These are phyloP conservation scores for Boleophthalmus pectinirostris DNA, from an alignment of 2,113 vertebrate species.

Conservation along the genomic window DNA sequence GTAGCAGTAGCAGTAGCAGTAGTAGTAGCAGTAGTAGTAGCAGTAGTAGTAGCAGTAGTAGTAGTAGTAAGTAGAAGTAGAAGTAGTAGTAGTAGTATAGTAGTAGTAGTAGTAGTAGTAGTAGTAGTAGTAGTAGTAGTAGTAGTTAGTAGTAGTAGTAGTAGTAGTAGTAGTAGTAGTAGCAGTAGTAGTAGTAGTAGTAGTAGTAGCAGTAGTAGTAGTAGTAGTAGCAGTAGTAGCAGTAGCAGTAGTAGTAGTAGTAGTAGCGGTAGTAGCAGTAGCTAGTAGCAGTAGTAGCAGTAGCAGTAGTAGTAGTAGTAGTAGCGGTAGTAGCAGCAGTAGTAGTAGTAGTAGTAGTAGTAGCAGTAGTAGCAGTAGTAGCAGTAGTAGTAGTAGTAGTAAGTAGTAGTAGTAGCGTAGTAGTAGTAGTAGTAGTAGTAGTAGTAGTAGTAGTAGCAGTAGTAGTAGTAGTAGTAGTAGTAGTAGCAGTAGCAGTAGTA, in stretches of 20 bases:
- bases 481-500: too few species aligned
- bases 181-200: slow-evolving; percentile 42
- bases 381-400: too few species aligned
- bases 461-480: background rate
- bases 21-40: background rate
- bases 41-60: slow-evolving; percentile 40
- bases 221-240: background rate
- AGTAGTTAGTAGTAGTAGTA: background rate
- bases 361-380: too few species aligned
- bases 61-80: background rate
- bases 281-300: background rate
- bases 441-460: background rate
- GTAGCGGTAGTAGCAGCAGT: too few species aligned
- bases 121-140: background rate
- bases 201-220: background rate
- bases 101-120: background rate
- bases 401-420: too few species aligned
- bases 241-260: background rate
- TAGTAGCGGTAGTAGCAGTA: background rate
- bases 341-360: too few species aligned
- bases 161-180: slow-evolving; percentile 1
- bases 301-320: background rate
- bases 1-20: background rate
- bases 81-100: background rate
- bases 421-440: too few species aligned